Percentiles rank a stretch among this genome's conserved stretches.
Evolutionary conservation across 1,140 invertebrate species (phyloP).

Genomic region (Vanessa atalanta): DNA sequence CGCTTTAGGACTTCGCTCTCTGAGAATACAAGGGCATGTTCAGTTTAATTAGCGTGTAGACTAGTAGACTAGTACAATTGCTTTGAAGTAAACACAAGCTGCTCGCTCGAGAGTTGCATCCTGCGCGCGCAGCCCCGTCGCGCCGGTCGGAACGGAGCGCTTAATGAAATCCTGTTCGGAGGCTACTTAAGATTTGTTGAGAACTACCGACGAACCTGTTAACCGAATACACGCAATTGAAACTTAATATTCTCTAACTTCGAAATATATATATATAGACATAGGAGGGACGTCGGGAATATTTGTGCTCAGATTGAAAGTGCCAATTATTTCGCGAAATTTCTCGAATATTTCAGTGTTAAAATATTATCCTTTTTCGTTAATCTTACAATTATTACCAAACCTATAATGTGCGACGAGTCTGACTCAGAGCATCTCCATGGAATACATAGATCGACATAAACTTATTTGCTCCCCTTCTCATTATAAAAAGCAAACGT

Average conservation of each 20-base stretch:
- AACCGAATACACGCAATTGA: slow-evolving; percentile 11
- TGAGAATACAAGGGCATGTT: neutral
- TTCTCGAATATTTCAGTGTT: neutral
- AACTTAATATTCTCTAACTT: slow-evolving; percentile 13
- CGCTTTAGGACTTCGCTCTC: neutral
- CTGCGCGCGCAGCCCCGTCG: neutral
- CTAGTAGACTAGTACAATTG: slow-evolving; percentile 2
- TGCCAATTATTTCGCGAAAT: neutral
- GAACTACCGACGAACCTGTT: slow-evolving; percentile 4
- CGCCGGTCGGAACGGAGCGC: neutral
- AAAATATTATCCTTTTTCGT: neutral
- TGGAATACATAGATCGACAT: neutral
- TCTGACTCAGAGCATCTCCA: neutral
- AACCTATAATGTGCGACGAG: too few species aligned
- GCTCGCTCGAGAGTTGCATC: slow-evolving; percentile 4
- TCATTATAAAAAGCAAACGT: neutral
- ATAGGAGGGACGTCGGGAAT: neutral
- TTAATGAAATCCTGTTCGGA: slow-evolving; percentile 7
- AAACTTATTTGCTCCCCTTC: neutral
- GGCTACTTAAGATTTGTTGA: slow-evolving; percentile 13
- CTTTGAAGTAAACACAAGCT: slow-evolving; percentile 3
- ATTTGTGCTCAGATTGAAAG: neutral
- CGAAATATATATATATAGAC: neutral
- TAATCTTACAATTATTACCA: too few species aligned
- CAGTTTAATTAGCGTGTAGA: slow-evolving; percentile 9